Evolutionary conservation across 2,888 invertebrate genomes (phyloP), one percentile per base, ranked within the genome.

Genomic region (Pyrgus malvae): DNA sequence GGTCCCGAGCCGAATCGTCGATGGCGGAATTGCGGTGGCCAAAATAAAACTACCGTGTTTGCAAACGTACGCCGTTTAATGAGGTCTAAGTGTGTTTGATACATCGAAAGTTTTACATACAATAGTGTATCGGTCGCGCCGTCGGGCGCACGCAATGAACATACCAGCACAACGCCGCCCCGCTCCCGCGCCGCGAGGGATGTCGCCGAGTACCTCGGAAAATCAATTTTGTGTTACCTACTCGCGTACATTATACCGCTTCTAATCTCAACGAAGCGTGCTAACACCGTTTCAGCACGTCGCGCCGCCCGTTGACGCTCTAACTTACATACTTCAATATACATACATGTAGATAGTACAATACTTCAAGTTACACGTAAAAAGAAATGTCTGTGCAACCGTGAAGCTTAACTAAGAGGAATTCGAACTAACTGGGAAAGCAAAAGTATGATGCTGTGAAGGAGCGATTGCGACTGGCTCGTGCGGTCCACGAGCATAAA

Each of bases 21-120:
- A 3, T 37, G 4, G 17, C 8, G 17, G 37, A 19, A 37, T 37
- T 37, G 17, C 19, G 59, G 67, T 62, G 61, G 58, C 60, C 60
- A 68, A 88, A 89, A 89, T 88, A 84, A 89, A 89, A 89, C 87
- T 74, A 81, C 76, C 62, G 57, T 66, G 66, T 72, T 78, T 80
- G 76, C 78, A 80, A 82, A 81, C 77, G 78, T 78, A 87, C 78
- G 83, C 76, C 67, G 74, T 86, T 89, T 88, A 89, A 89, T 87
- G 79, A 83, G 74, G 80, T 84, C 77, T 79, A 85, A 77, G 72
- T 78, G 76, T 78, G 69, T 78, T 76, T 73, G 77, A 78, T 82
- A 87, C 82, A 85, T 71, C 66, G 64, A 41, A 17, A 69, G 59
- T 67, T 56, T 64, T 70, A 75, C 71, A 79, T 76, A 76, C 68